Evolutionary conservation across 2,113 vertebrate genomes (phyloP).

Genomic region (Crocuta crocuta): DNA sequence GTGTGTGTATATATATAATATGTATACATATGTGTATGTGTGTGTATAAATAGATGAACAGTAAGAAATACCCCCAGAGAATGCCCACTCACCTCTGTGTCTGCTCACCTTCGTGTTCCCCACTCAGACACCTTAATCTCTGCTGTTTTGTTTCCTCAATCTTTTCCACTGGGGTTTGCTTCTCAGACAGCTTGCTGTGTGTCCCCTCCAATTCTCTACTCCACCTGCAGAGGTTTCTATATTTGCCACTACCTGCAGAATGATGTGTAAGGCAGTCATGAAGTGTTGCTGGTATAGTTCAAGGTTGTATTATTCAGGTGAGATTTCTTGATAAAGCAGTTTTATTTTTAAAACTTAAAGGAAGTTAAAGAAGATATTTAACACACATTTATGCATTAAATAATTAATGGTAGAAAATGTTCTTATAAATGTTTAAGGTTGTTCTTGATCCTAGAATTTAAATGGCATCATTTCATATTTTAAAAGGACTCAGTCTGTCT

Average conservation of each 20-base stretch:
- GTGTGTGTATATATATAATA: neutral
- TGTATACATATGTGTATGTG: neutral
- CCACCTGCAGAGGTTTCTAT: neutral
- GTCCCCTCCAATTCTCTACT: neutral
- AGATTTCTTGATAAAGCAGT: neutral
- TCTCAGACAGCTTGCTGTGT: neutral
- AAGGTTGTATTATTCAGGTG: slow-evolving; percentile 35
- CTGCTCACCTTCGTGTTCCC: neutral
- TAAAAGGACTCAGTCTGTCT: neutral
- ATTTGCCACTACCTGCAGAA: neutral
- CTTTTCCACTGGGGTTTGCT: neutral
- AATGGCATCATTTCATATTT: neutral
- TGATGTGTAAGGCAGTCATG: neutral
- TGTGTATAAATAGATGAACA: neutral
- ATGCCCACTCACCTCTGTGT: neutral
- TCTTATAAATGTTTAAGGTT: slow-evolving; percentile 69
- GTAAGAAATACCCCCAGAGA: neutral
- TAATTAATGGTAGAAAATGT: slow-evolving; percentile 69
- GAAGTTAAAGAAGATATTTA: slow-evolving; percentile 29
- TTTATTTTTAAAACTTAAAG: slow-evolving; percentile 61
- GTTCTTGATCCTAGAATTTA: slow-evolving; percentile 56
- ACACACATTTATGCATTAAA: slow-evolving; percentile 55
- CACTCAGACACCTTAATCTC: neutral
- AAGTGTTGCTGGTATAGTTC: neutral
- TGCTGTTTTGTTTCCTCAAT: neutral